These are phyloP conservation scores for Frieseomelitta varia DNA, from an alignment of 1,140 invertebrate species.

Conservation along the genomic window DNA sequence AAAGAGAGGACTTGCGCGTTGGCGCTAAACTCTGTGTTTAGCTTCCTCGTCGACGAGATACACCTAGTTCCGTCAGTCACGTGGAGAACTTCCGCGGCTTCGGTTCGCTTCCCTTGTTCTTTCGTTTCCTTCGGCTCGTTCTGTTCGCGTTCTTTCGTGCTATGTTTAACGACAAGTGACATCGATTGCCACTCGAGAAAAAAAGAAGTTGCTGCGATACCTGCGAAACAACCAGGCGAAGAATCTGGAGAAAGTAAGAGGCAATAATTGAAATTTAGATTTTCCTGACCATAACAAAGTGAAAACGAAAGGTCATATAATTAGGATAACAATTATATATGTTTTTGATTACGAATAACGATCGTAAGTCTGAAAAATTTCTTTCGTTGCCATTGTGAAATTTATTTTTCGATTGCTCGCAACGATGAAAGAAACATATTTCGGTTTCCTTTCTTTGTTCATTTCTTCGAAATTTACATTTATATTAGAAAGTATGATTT, in stretches of 20 bases:
- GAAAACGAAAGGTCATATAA: no score
- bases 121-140: background rate
- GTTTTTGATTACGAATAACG: no score
- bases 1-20: conserved; percentile 20
- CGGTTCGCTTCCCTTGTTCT: background rate
- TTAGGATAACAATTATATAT: no score
- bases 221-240: background rate
- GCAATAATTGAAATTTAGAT: background rate
- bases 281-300: no score
- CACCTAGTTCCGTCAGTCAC: conserved; percentile 22
- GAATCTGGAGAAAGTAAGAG: background rate
- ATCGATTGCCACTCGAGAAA: background rate
- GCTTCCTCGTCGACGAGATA: background rate
- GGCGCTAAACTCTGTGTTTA: background rate
- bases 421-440: no score
- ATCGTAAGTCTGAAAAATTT: no score
- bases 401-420: no score
- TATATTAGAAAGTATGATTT: no score
- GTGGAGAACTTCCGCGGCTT: conserved; percentile 32
- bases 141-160: background rate
- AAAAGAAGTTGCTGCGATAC: background rate
- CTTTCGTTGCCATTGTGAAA: no score
- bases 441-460: no score
- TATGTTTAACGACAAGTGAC: background rate
- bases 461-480: no score